Percentiles rank a stretch among this genome's conserved stretches.
Evolutionary conservation across 2,888 invertebrate genomes (phyloP).

Genomic region (Ectobius pallidus): DNA sequence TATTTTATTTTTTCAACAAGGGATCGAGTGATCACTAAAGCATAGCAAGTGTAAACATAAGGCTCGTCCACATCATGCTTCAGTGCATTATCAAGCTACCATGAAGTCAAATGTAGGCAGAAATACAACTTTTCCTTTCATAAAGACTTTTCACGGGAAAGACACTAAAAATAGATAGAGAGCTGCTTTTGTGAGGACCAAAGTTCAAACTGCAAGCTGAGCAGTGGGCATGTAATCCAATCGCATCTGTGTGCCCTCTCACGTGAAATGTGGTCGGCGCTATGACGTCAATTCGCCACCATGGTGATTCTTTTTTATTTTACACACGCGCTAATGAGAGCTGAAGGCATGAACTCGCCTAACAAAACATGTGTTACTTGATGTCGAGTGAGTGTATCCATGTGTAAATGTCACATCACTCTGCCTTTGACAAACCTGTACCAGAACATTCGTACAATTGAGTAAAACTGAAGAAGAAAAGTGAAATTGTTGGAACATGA

Average conservation of each 20-base stretch:
- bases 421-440: neutral
- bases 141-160: neutral
- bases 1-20: no score
- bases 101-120: neutral
- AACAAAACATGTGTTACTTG: neutral
- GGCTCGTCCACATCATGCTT: no score
- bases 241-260: constrained; percentile 6
- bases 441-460: no score
- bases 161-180: neutral
- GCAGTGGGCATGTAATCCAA: constrained; percentile 14
- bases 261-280: constrained; percentile 4
- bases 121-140: constrained; percentile 21
- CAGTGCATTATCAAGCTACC: neutral
- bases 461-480: no score
- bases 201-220: constrained; percentile 6
- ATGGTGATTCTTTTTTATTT: neutral
- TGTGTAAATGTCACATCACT: no score
- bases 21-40: no score
- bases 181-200: constrained; percentile 18
- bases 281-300: constrained; percentile 16
- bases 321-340: neutral
- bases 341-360: neutral
- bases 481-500: no score
- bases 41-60: no score
- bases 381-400: neutral